Base-by-base conservation (phyloP, 2,113 vertebrate genomes). In the Stercorarius parasiticus region DNA sequence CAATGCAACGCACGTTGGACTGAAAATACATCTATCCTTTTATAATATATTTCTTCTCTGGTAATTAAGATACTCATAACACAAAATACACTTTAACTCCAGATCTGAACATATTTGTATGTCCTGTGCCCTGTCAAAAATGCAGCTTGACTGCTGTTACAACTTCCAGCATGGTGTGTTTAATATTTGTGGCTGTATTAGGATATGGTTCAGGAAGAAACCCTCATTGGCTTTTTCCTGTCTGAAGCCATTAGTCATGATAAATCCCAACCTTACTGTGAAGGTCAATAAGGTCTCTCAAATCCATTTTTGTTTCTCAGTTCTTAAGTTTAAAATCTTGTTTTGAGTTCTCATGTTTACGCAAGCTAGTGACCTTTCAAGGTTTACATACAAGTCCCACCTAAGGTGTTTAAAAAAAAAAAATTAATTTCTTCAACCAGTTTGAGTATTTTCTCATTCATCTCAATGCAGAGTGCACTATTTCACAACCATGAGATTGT, bases 381-480 rank as follows among this genome's bases (percentile, higher is more conserved):
- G 94, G 88, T 97, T 98, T 97, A 96, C 97, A 88, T 53, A 86
- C n/a, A 95, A 92, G 52, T 96, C 95, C 94, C 69, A 87, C 67
- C 47, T 71, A 89, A 74, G 62, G 53, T 85, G 88, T 97, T 96
- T 93, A 88, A 95, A 95, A 94, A 94, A 89, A 65, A 25, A 61
- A 25, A 21, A 59, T 7, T 83, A 73, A 91, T 96, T 98, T 97
- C 65, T 96, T 90, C 87, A 97, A 84, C 83, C 89, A 87, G 66
- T 97, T 97, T 96, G 93, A 97, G 86, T 98, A 88, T 88, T 91
- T 93, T 91, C 83, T 92, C 86, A 92, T 97, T 98, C 98, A 98
- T 98, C 98, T 98, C 97, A 93, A n/a, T 83, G 93, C 92, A 97
- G 95, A 97, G 97, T 96, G 96, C 98, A 98, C 98, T 98, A 98